Base-by-base conservation (phyloP, 1,140 invertebrate genomes). In the Conus ventricosus region DNA sequence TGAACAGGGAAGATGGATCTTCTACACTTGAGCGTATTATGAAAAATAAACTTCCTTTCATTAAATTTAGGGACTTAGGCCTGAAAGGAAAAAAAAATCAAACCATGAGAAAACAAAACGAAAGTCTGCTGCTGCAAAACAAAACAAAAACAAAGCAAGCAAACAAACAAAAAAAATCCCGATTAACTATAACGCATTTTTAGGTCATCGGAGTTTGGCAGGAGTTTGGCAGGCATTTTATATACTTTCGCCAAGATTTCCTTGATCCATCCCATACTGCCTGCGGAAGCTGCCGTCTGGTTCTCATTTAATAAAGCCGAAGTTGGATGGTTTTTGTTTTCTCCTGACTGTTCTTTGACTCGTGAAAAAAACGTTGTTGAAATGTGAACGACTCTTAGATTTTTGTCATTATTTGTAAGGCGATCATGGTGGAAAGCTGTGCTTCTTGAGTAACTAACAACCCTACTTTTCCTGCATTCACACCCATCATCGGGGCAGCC, bases 401-500 rank as follows among this genome's bases (percentile, higher is more conserved):
- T 27, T 63, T 67, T 20, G 15, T 83, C 81, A 55, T 83, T 53
- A n/a, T 20, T 53, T 83, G 15, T 20, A n/a, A 25, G n/a, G 20
- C 10, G 81, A 83, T 84, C 63, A 84, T 84, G 82, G 39, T 81
- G 80, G n/a, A 55, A 81, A 25, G 53, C 55, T 84, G 54, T 60
- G 54, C 5, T 10, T 67, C 5, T 25, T 25, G 57, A 15, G 27
- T 84, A 11, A 63, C 25, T 63, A 25, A n/a, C 27, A 39, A 25
- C n/a, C 10, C 5, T 60, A 84, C 75, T 57, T 39, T 78, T 71
- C 39, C 27, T 87, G 25, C 71, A 55, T 23, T 17, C 85, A 57
- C 85, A 87, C 84, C 60, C 71, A 85, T 78, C 85, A 57, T 15
- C 23, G 53, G n/a, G 27, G 85, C 85, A 90, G 87, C 89, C 84